Evolutionary conservation across 2,797 vertebrate genomes (phyloP), one percentile per base, ranked within the genome.

Genomic region (Pseudochaenichthys georgianus): DNA sequence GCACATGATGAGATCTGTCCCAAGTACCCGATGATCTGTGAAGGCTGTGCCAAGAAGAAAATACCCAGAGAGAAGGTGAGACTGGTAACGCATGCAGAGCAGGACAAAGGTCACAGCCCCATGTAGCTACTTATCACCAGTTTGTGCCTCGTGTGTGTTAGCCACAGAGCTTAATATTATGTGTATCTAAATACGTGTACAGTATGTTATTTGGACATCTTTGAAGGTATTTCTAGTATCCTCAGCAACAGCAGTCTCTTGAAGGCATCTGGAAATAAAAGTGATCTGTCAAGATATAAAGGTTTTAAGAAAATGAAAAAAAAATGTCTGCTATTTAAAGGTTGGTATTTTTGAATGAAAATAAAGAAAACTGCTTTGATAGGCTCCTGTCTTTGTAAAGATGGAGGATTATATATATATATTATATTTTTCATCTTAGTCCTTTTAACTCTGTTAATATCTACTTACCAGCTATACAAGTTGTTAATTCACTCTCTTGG

Each of bases 1-100:
- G 97, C 96, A 1, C 98, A 99, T 28, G 95, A 97, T 0, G 96
- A 97, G 60, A 95, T 97, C 85, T 99, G 98, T 85, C 97, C 98
- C 61, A 97, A 97, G 81, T 96, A 97, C 70, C 98, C 98, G 0
- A 94, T 99, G 96, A 96, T 96, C 65, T 99, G 98, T 15, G 96
- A 98, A 52, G 96, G 96, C 89, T 99, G 98, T 38, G 96, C 97
- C 70, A 97, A 96, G 91, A 97, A 96, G 91, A 99, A 96, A 92
- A 96, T 98, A 82, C 95, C 96, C 13, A 94, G 97, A 87, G 97
- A 99, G 86, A 98, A 97, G 95, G 98, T 94, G 47, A 73, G 51
- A 21, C 41, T 54, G 57, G 17, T 8, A 50, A 54, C 12, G 7
- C 3, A 3, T 9, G 7, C 19, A 48, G n/a, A 64, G 9, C n/a